These are phyloP conservation scores for Rattus norvegicus DNA, from an alignment of 2,113 vertebrate genomes.

Conservation along the genomic window DNA sequence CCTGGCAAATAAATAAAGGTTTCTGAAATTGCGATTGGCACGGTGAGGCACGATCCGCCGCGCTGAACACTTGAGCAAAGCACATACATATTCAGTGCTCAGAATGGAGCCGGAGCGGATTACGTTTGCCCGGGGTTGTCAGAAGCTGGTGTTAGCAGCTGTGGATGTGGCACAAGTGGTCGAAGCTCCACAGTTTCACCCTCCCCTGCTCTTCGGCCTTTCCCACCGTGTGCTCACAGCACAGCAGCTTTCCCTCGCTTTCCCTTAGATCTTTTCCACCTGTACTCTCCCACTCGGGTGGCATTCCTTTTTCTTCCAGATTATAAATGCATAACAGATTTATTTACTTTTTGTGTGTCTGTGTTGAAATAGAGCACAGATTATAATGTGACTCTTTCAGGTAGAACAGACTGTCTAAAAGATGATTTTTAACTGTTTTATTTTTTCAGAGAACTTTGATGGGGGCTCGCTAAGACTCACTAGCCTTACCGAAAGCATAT, in stretches of 20 bases:
- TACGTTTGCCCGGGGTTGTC: background rate
- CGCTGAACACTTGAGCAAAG: constrained; percentile 51
- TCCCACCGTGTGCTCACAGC: background rate
- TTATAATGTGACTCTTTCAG: background rate
- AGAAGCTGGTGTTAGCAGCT: background rate
- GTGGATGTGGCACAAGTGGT: background rate
- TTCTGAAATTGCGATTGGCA: constrained; percentile 76
- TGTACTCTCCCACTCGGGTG: background rate
- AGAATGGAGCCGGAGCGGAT: background rate
- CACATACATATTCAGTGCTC: background rate
- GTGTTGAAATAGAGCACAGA: background rate
- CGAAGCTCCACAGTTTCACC: background rate
- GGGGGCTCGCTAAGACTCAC: background rate
- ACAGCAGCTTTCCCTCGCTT: background rate
- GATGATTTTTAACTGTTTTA: background rate
- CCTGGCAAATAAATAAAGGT: constrained; percentile 84
- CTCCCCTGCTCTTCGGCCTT: background rate
- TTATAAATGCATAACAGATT: background rate
- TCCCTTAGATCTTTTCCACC: background rate
- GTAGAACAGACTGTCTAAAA: background rate
- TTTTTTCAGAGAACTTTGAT: background rate
- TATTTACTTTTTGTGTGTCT: background rate
- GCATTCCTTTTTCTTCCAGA: background rate
- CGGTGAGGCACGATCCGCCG: constrained; percentile 71
- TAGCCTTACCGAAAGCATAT: background rate